Conservation (phyloP, 1,140 invertebrate species). For the Popillia japonica region DNA sequence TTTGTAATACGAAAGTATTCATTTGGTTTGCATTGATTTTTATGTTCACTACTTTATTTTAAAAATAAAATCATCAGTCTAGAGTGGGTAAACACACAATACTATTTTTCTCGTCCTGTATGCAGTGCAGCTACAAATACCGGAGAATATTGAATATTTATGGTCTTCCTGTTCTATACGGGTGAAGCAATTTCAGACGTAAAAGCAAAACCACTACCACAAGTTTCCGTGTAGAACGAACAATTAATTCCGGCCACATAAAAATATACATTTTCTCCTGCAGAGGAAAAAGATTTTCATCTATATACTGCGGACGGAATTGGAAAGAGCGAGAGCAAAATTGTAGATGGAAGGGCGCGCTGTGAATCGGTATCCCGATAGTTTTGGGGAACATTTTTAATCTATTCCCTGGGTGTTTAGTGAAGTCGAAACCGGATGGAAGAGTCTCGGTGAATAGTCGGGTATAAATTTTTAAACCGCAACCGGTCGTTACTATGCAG, state of each 20-base stretch:
- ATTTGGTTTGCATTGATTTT: background rate
- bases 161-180: slow-evolving; percentile 14
- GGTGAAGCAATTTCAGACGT: slow-evolving; percentile 1
- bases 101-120: background rate
- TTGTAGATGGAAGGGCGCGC: slow-evolving; percentile 2
- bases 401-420: slow-evolving; percentile 43
- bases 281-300: slow-evolving; percentile 30
- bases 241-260: slow-evolving; percentile 38
- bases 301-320: background rate
- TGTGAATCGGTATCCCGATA: slow-evolving; percentile 25
- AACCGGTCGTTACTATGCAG: slow-evolving; percentile 41
- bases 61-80: background rate
- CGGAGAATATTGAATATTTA: slow-evolving; percentile 26
- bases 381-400: slow-evolving; percentile 40
- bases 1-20: background rate
- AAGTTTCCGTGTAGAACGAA: slow-evolving; percentile 34
- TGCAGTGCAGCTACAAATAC: background rate
- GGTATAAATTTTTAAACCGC: slow-evolving; percentile 43
- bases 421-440: slow-evolving; percentile 40
- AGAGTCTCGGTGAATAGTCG: slow-evolving; percentile 25
- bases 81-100: background rate
- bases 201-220: slow-evolving; percentile 5
- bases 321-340: slow-evolving; percentile 1
- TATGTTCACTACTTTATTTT: background rate
- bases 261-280: slow-evolving; percentile 37